These are phyloP conservation scores for Catamblyrhynchus diadema DNA, from an alignment of 2,797 vertebrate species.

Conservation along the genomic window DNA sequence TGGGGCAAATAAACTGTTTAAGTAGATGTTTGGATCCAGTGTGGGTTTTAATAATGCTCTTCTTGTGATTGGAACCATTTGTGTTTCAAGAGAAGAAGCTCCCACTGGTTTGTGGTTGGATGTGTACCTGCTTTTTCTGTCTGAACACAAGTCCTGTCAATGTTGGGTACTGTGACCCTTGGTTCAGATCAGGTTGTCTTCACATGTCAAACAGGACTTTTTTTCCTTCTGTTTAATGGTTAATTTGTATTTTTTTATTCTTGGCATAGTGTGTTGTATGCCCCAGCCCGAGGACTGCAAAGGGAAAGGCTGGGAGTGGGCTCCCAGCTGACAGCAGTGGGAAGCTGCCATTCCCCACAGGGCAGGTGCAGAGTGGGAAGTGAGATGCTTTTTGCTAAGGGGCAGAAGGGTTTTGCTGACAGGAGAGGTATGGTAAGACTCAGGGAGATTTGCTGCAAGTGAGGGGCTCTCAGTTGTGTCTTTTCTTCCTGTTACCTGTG, in stretches of 20 bases:
- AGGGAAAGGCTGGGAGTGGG: background rate
- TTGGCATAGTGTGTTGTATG: background rate
- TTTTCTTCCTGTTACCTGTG: background rate
- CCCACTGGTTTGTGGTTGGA: background rate
- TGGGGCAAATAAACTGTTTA: background rate
- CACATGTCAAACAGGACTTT: background rate
- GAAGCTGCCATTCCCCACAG: background rate
- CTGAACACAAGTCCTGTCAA: background rate
- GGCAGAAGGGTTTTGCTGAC: background rate
- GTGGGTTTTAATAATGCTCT: conserved; percentile 29
- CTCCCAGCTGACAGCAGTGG: background rate
- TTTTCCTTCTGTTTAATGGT: background rate
- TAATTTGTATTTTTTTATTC: background rate
- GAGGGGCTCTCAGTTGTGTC: background rate
- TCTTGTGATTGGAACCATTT: conserved; percentile 35
- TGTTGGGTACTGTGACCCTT: background rate
- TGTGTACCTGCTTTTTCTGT: background rate
- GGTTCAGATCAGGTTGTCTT: background rate
- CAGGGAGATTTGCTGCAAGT: background rate
- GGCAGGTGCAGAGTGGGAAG: background rate
- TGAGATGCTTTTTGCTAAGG: background rate
- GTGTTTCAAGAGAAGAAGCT: conserved; percentile 34
- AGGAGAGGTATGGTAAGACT: background rate
- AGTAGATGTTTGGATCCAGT: conserved; percentile 26
- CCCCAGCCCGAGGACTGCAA: background rate